These are phyloP conservation scores for Xiphydria camelus DNA, from an alignment of 2,888 invertebrate species.

Conservation along the genomic window DNA sequence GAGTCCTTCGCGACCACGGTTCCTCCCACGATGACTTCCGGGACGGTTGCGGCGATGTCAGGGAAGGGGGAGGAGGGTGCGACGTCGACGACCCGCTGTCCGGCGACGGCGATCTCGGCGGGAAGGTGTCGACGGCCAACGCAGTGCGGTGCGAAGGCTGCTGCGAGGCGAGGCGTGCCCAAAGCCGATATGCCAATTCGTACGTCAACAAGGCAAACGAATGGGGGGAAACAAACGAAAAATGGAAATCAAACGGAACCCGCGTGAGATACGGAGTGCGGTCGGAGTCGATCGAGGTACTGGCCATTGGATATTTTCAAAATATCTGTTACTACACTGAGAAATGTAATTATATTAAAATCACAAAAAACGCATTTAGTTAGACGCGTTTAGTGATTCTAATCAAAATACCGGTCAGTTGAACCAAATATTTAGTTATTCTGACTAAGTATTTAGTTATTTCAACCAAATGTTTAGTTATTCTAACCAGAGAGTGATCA, in stretches of 20 bases:
- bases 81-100: conserved; percentile 10
- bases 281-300: too few species aligned
- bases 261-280: too few species aligned
- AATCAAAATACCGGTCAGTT: too few species aligned
- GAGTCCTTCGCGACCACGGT: conserved; percentile 7
- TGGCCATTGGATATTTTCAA: too few species aligned
- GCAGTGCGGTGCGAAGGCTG: not conserved
- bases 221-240: conserved; percentile 39
- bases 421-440: too few species aligned
- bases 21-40: conserved; percentile 22
- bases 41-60: conserved; percentile 15
- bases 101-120: conserved; percentile 19
- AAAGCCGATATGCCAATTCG: conserved; percentile 49
- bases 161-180: conserved; percentile 27
- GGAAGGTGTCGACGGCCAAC: conserved; percentile 22
- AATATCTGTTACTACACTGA: too few species aligned
- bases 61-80: conserved; percentile 6
- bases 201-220: conserved; percentile 52
- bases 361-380: too few species aligned
- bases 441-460: too few species aligned
- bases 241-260: conserved; percentile 16
- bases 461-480: too few species aligned
- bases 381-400: too few species aligned
- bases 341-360: too few species aligned
- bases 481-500: too few species aligned